Conservation (phyloP, 2,888 invertebrate genomes). For the Scotopteryx bipunctaria region DNA sequence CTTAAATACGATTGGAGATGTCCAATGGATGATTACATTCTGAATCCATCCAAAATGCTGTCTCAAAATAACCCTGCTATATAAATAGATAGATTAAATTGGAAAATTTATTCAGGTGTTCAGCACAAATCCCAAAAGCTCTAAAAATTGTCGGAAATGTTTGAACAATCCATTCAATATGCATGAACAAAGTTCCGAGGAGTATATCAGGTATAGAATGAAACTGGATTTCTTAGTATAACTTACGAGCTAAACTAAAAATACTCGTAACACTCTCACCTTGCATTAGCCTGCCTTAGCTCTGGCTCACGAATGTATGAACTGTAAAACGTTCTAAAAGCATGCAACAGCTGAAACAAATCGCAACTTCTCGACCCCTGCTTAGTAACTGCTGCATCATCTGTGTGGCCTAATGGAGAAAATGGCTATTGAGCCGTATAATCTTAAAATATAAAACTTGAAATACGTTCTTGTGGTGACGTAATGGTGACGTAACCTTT, state of each 20-base stretch:
- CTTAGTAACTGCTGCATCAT: background rate
- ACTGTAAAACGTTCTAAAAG: conserved; percentile 58
- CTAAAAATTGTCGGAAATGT: too few relatives aligned
- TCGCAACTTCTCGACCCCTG: conserved; percentile 47
- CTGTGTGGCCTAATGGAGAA: conserved; percentile 50
- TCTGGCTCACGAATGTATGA: conserved; percentile 45
- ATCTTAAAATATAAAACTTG: background rate
- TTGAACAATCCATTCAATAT: background rate
- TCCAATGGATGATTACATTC: too few relatives aligned
- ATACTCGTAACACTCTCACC: background rate
- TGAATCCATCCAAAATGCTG: too few relatives aligned
- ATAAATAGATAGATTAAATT: too few relatives aligned
- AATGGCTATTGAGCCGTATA: background rate
- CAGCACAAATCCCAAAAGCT: background rate
- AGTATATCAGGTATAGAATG: background rate
- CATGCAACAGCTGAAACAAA: conserved; percentile 67
- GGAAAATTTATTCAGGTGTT: background rate
- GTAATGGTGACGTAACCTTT: too few relatives aligned
- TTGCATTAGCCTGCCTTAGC: background rate
- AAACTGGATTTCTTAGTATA: background rate
- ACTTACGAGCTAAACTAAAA: background rate
- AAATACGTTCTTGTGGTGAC: background rate
- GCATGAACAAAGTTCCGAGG: background rate
- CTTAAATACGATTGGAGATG: too few relatives aligned
- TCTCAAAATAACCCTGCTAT: too few relatives aligned